Conservation (phyloP, 2,888 invertebrate genomes). For the Eumacrocentrus americanus region DNA sequence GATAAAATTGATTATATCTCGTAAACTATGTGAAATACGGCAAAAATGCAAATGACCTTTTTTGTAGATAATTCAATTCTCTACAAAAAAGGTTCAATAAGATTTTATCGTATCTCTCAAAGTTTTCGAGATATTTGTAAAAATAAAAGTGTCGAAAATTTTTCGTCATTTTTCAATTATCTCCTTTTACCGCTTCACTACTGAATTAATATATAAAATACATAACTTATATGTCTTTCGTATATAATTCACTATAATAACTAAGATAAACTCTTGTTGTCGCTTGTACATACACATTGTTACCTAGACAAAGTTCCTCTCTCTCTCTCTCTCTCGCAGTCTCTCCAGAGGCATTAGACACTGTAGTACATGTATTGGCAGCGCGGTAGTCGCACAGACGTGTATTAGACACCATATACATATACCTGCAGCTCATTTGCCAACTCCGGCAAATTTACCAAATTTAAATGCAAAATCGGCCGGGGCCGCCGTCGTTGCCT, state of each 20-base stretch:
- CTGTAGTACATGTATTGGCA: constrained; percentile 47
- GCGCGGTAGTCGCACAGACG: constrained; percentile 36
- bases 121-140: no score
- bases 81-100: background rate
- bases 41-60: background rate
- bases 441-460: constrained; percentile 60
- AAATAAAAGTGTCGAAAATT: no score
- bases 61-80: background rate
- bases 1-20: no score
- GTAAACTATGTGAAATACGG: no score
- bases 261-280: constrained; percentile 9
- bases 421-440: constrained; percentile 59
- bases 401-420: constrained; percentile 55
- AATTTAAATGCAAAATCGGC: constrained; percentile 61
- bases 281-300: constrained; percentile 27
- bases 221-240: no score
- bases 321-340: background rate
- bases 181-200: no score
- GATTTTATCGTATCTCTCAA: background rate
- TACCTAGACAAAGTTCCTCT: constrained; percentile 14
- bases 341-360: constrained; percentile 53
- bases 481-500: constrained; percentile 42
- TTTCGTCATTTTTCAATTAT: no score
- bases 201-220: no score
- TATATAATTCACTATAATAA: no score